Base-by-base conservation (phyloP, 1,140 invertebrate genomes). In the Antheraea mylitta region DNA sequence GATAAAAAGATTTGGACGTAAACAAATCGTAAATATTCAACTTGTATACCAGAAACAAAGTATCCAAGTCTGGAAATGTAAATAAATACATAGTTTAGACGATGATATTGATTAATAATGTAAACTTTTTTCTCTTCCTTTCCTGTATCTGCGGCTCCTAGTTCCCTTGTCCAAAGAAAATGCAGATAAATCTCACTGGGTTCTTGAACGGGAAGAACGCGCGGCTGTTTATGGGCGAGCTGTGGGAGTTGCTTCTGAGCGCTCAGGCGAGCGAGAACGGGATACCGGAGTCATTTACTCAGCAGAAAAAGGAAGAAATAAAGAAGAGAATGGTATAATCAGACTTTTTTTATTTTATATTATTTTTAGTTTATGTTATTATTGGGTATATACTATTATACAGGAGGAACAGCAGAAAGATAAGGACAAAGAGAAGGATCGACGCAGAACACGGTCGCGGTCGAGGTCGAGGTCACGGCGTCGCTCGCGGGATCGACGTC, bases 151-250 rank as follows among this genome's bases (percentile, higher is more conserved):
- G 45, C 81, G 76, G 72, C 77, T 83, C 79, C 86, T 91, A 96
- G 96, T 97, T 95, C 93, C 98, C 99, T 19, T 98, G 99, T 94
- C 98, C 98, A 53, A 98, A 98, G 90, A 97, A 99, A 91, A 99
- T 99, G 96, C 99, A 99, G 94, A 99, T 99, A 80, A 99, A 99
- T 93, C 93, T 99, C 82, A 99, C 99, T 48, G 99, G 99, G 11
- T 99, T 99, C 92, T 93, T 99, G 36, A 99, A 99, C 92, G 98
- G 98, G 3, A 98, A 98, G 92, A 99, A 99, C 94, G 98, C 99
- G 11, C 95, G 99, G 60, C 96, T 98, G 71, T 99, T 99, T 89
- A 99, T 99, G 96, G 96, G 96, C 0, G 98, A 99, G 87, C 92
- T 99, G 58, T 99, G 99, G 99, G 96, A 98, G 63, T 92, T 99